Evolutionary conservation across 2,888 invertebrate genomes (phyloP).

Genomic region (Chirona hameri): DNA sequence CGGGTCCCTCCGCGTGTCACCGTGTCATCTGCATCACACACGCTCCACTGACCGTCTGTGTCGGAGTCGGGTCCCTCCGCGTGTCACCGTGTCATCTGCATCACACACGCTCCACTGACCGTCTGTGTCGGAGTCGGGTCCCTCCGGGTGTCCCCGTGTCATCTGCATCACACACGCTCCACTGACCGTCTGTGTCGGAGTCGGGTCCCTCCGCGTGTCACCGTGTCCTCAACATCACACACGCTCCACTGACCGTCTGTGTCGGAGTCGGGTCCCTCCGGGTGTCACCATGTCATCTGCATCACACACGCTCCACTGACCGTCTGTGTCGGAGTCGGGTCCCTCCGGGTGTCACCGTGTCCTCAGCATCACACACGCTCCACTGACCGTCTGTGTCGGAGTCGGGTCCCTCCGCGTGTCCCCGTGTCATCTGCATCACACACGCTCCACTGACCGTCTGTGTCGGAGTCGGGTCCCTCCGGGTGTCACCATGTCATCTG

Average conservation of each 20-base stretch:
- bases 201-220: conserved; percentile 63
- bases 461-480: conserved; percentile 52
- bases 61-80: conserved; percentile 59
- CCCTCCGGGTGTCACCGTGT: conserved; percentile 78
- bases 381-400: conserved; percentile 43
- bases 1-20: conserved; percentile 67
- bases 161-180: background rate
- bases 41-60: conserved; percentile 41
- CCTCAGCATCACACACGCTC: background rate
- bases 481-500: conserved; percentile 91
- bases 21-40: conserved; percentile 51
- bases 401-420: conserved; percentile 64
- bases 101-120: conserved; percentile 27
- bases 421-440: too few species aligned
- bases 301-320: conserved; percentile 11
- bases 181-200: conserved; percentile 43
- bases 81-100: conserved; percentile 70
- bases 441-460: conserved; percentile 39
- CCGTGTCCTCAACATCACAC: conserved; percentile 59
- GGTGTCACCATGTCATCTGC: conserved; percentile 83
- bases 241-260: conserved; percentile 41
- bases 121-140: conserved; percentile 47
- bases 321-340: conserved; percentile 46
- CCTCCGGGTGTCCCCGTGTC: conserved; percentile 77
- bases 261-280: conserved; percentile 56